Evolutionary conservation across 2,797 vertebrate genomes (phyloP), one percentile per base, ranked within the genome.

Genomic region (Ceryle rudis): DNA sequence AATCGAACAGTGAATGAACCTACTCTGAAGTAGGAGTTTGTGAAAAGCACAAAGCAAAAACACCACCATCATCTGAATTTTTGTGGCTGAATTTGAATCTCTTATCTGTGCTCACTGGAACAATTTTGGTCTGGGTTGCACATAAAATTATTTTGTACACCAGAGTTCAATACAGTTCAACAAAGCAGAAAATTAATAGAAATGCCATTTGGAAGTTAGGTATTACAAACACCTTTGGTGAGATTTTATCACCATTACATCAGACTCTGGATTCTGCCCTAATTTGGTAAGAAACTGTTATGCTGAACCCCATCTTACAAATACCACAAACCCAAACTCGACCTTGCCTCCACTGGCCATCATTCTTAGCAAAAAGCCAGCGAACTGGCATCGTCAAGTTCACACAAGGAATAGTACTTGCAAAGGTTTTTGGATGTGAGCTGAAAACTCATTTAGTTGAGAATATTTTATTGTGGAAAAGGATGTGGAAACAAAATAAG

Each of bases 381-480:
- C 5, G 28, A 82, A 52, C 44, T 77, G 71, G 31, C 57, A 25
- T n/a, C 20, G 25, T 10, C 9, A 37, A 71, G 31, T 15, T 82
- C 61, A 61, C 10, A 31, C 35, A 65, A 90, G 15, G 33, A 88
- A 44, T 0, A 84, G 35, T 4, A 41, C n/a, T 87, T 81, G 64
- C 60, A 61, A 60, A 52, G 10, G 33, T 65, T 89, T 89, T 65
- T n/a, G 79, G 80, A 90, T 44, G 29, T 0, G 14, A 95, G 74
- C 70, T 93, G 93, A 84, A 95, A 95, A 35, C 3, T 19, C 66
- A 66, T 69, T 95, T 55, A 85, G 81, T 89, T 86, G 64, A 74
- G 84, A 92, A 52, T 72, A 95, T 96, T 96, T 92, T 96, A 93
- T 90, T 92, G 90, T 97, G 92, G 91, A 97, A 96, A 93, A 95